These are phyloP conservation scores for Centroberyx gerrardi DNA, from an alignment of 2,797 vertebrate genomes.

Conservation along the genomic window DNA sequence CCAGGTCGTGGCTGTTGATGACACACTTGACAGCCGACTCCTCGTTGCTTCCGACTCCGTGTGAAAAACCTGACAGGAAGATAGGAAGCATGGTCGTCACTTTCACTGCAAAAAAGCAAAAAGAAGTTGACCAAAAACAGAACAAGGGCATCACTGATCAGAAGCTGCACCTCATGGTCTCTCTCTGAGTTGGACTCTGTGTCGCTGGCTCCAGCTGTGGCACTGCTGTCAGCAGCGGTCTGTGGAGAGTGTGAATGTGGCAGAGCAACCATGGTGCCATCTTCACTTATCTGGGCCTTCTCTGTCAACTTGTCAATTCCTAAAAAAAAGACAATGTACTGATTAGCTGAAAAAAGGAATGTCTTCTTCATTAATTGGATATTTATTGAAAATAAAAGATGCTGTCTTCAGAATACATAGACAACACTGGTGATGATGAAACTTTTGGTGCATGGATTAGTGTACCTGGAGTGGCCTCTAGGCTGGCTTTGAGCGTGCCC, in stretches of 20 bases:
- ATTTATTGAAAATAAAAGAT: not conserved
- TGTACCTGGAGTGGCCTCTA: constrained; percentile 94
- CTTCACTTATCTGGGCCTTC: constrained; percentile 92
- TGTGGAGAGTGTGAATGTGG: constrained; percentile 72
- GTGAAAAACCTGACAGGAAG: constrained; percentile 70
- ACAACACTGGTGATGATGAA: too few relatives aligned
- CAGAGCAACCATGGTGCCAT: constrained; percentile 91
- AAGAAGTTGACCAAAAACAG: not conserved
- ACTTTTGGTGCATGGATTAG: fast-evolving
- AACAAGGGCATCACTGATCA: not conserved
- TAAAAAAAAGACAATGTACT: constrained; percentile 50
- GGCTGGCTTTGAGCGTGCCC: constrained; percentile 91
- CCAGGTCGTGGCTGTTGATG: constrained; percentile 85
- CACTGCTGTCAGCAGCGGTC: constrained; percentile 54
- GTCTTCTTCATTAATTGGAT: not conserved
- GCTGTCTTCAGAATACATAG: not conserved
- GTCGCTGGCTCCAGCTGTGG: constrained; percentile 68
- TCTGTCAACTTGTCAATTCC: constrained; percentile 96
- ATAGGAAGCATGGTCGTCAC: not conserved
- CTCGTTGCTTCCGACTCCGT: constrained; percentile 75
- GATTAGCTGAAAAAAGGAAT: not conserved
- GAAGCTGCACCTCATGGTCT: constrained; percentile 73
- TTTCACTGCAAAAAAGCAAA: not conserved
- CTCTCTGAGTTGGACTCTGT: constrained; percentile 83
- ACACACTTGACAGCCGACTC: constrained; percentile 86